phyloP scores from a whole-genome alignment of 2,113 vertebrate species.

The Lepus europaeus region DNA sequence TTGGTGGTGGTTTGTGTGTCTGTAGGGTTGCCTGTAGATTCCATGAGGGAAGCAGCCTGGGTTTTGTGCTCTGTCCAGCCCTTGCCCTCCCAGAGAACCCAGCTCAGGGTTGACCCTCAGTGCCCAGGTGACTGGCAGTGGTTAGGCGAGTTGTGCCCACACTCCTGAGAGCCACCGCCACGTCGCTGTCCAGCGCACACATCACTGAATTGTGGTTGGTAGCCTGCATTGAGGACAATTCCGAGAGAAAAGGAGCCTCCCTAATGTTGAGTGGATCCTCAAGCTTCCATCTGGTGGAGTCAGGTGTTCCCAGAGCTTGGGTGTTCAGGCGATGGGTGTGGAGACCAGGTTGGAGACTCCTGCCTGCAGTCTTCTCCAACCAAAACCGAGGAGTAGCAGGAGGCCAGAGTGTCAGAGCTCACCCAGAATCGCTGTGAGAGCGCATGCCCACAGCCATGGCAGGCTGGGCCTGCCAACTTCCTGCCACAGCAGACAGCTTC shows the following conservation, averaged over 20 bases:
- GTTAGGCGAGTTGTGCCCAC: background rate
- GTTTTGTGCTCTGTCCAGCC: background rate
- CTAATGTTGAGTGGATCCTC: background rate
- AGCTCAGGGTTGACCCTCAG: background rate
- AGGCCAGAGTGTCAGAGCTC: background rate
- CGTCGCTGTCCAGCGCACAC: background rate
- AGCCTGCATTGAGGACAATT: background rate
- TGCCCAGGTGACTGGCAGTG: background rate
- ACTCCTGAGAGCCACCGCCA: background rate
- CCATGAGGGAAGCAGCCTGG: background rate
- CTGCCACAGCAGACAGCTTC: background rate
- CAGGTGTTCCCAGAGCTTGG: background rate
- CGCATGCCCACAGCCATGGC: background rate
- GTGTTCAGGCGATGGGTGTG: background rate
- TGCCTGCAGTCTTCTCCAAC: background rate
- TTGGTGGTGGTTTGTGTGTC: background rate
- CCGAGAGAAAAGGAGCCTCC: background rate
- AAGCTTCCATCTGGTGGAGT: background rate
- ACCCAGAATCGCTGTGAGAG: background rate
- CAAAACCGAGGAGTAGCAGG: background rate
- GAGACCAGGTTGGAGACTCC: background rate
- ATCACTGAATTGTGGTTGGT: constrained; percentile 15
- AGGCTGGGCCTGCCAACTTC: background rate
- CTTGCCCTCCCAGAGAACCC: background rate
- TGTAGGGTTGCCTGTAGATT: background rate